Conservation (phyloP, 2,888 invertebrate genomes). For the Oligia fasciuncula region DNA sequence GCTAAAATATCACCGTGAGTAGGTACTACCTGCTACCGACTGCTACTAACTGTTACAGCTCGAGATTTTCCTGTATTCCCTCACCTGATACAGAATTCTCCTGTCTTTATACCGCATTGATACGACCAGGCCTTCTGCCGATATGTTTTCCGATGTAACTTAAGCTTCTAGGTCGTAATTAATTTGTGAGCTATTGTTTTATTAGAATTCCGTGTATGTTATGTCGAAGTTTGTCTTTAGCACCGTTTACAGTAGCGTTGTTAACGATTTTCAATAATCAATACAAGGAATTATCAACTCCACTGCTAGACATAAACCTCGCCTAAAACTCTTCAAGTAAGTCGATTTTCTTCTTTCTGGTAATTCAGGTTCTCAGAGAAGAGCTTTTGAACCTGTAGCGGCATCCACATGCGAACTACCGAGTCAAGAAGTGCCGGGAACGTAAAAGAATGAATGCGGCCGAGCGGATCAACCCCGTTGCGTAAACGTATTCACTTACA, state of each 20-base stretch:
- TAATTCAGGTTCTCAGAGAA: background rate
- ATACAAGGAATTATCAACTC: background rate
- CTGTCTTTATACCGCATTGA: background rate
- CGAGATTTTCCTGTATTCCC: too few species aligned
- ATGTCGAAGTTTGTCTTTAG: conserved; percentile 27
- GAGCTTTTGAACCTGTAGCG: background rate
- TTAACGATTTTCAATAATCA: conserved; percentile 1
- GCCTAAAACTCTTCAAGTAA: background rate
- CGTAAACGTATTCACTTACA: too few species aligned
- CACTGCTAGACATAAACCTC: background rate
- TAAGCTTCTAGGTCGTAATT: conserved; percentile 49
- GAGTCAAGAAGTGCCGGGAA: too few species aligned
- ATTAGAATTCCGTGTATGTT: conserved; percentile 16
- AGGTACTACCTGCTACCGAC: background rate
- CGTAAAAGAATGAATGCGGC: too few species aligned
- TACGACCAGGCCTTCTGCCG: conserved; percentile 21
- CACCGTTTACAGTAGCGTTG: background rate
- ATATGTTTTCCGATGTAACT: conserved; percentile 1
- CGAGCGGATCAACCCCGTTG: too few species aligned
- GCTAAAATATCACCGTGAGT: background rate
- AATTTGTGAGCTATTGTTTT: conserved; percentile 48
- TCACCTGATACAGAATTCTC: background rate
- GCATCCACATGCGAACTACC: too few species aligned
- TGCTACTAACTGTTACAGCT: background rate
- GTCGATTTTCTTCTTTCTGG: background rate